Percentiles rank a stretch among this genome's conserved stretches.
phyloP scores from a whole-genome alignment of 2,113 vertebrate genomes.

The Burhinus bistriatus region DNA sequence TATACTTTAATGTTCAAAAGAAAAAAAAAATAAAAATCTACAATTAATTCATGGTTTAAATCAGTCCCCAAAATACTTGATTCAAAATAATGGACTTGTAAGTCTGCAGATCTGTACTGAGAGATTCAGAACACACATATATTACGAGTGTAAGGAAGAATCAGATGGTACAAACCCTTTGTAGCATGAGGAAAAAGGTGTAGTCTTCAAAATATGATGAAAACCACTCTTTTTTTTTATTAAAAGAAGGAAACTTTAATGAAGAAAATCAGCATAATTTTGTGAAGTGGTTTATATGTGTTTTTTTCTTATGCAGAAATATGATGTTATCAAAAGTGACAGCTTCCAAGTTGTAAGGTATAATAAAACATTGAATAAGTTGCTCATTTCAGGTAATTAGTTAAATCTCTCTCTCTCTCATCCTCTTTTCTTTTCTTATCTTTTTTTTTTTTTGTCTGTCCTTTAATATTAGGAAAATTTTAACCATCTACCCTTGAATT shows the following conservation, averaged over 20 bases:
- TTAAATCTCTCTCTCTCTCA: accelerated
- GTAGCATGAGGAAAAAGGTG: neutral
- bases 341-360: neutral
- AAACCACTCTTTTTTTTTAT: neutral
- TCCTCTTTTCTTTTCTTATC: neutral
- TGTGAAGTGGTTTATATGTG: neutral
- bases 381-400: neutral
- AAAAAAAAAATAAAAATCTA: neutral
- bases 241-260: neutral
- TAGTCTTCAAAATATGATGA: neutral
- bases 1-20: neutral
- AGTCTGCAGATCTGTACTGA: neutral
- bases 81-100: neutral
- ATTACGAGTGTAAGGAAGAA: neutral
- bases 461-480: neutral
- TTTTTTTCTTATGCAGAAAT: neutral
- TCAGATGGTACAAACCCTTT: neutral
- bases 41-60: neutral
- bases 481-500: neutral
- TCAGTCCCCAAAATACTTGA: neutral
- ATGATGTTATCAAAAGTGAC: neutral
- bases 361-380: neutral
- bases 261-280: neutral
- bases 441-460: neutral
- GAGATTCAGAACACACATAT: neutral